These are phyloP conservation scores for Nasonia oneida DNA, from an alignment of 2,888 invertebrate species.

Conservation along the genomic window DNA sequence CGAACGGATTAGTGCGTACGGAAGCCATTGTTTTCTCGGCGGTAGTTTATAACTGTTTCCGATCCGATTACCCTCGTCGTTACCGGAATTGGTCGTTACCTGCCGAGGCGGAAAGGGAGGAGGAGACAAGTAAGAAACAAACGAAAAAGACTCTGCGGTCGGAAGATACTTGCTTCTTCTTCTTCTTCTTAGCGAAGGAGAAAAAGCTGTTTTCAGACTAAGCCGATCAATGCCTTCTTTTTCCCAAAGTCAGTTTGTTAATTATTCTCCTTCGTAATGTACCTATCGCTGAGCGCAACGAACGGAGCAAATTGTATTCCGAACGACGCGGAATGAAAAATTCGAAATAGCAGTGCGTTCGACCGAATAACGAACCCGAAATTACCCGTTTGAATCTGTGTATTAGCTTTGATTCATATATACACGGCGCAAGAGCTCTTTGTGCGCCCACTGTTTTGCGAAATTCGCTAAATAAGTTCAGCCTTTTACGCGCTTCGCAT, in stretches of 20 bases:
- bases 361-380: neutral
- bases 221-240: neutral
- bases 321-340: too few species aligned
- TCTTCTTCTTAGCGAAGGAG: neutral
- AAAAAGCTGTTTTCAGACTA: neutral
- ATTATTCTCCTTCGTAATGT: too few species aligned
- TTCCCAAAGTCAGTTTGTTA: too few species aligned
- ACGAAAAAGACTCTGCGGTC: neutral
- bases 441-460: neutral
- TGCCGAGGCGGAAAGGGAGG: neutral
- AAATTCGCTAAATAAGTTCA: too few species aligned
- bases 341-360: neutral
- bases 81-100: constrained; percentile 65
- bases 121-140: constrained; percentile 4
- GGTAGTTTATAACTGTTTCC: constrained; percentile 67
- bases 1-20: constrained; percentile 43
- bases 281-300: too few species aligned
- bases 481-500: too few species aligned
- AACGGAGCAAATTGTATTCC: too few species aligned
- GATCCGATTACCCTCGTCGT: constrained; percentile 68
- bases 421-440: neutral
- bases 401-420: neutral
- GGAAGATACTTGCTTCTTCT: neutral
- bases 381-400: neutral
- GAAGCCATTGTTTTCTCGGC: constrained; percentile 66